Conservation (phyloP, 1,140 invertebrate species). For the Eriocheir sinensis region DNA sequence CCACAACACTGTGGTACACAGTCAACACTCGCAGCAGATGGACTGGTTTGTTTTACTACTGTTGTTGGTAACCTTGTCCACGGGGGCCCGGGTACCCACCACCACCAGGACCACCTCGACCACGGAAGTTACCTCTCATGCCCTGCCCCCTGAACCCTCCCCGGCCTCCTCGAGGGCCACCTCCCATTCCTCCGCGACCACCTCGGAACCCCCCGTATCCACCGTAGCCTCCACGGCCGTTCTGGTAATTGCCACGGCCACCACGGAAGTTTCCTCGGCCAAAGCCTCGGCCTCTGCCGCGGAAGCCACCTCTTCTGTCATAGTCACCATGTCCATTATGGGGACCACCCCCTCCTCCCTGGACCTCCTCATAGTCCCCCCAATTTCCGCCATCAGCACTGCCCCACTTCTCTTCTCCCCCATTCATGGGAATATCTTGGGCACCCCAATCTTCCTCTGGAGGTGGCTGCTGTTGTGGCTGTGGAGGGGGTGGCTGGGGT, state of each 20-base stretch:
- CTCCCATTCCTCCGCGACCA: slow-evolving; percentile 71
- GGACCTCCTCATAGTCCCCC: slow-evolving; percentile 69
- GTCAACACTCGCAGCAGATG: slow-evolving; percentile 60
- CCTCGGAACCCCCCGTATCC: slow-evolving; percentile 63
- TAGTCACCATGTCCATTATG: slow-evolving; percentile 65
- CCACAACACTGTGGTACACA: slow-evolving; percentile 63
- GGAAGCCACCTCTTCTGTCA: slow-evolving; percentile 64
- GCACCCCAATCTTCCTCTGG: slow-evolving; percentile 65
- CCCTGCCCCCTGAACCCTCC: slow-evolving; percentile 70
- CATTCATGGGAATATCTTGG: slow-evolving; percentile 67
- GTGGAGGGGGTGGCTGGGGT: slow-evolving; percentile 31
- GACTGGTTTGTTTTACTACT: slow-evolving; percentile 40
- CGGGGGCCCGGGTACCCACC: slow-evolving; percentile 61
- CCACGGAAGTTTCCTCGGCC: slow-evolving; percentile 51
- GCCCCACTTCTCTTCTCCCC: slow-evolving; percentile 72
- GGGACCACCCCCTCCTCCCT: slow-evolving; percentile 27
- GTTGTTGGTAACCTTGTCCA: slow-evolving; percentile 50
- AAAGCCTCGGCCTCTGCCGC: slow-evolving; percentile 57
- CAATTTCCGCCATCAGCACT: slow-evolving; percentile 54
- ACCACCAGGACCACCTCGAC: slow-evolving; percentile 56
- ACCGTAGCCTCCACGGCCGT: slow-evolving; percentile 63
- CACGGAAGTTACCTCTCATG: slow-evolving; percentile 62
- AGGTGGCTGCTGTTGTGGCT: slow-evolving; percentile 43
- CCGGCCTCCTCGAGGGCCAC: slow-evolving; percentile 60
- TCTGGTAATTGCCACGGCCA: slow-evolving; percentile 54